Evolutionary conservation across 2,113 vertebrate species (phyloP).

Genomic region (Crotalus tigris): DNA sequence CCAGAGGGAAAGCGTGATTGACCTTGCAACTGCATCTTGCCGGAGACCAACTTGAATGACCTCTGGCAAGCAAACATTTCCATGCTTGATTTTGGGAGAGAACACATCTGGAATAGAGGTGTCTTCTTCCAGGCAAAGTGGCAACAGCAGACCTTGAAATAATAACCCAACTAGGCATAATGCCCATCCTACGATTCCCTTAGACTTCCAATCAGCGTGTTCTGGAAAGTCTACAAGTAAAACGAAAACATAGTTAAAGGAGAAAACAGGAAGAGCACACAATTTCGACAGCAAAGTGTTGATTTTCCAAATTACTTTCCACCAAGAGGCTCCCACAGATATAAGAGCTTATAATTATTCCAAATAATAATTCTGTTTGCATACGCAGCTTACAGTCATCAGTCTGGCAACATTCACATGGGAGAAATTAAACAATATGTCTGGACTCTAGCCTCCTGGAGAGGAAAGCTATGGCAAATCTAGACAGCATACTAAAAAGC

Average conservation of each 20-base stretch:
- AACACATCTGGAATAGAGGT: conserved; percentile 60
- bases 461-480: no score
- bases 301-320: background rate
- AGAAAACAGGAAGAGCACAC: background rate
- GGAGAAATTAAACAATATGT: background rate
- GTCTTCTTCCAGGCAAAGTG: conserved; percentile 52
- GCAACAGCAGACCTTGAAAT: conserved; percentile 60
- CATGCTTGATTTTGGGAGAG: conserved; percentile 56
- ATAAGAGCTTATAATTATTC: background rate
- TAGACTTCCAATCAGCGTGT: background rate
- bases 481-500: no score
- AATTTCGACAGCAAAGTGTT: background rate
- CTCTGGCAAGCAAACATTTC: conserved; percentile 39
- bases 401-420: background rate
- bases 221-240: conserved; percentile 48
- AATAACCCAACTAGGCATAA: conserved; percentile 68
- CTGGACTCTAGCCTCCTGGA: background rate
- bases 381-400: background rate
- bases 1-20: conserved; percentile 6
- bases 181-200: conserved; percentile 65
- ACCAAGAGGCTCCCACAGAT: accelerated
- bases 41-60: background rate
- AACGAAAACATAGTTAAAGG: conserved; percentile 23
- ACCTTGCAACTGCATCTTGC: conserved; percentile 31
- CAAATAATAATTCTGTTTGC: background rate